Conservation (phyloP, 2,113 vertebrate species). For the Pedetes capensis region DNA sequence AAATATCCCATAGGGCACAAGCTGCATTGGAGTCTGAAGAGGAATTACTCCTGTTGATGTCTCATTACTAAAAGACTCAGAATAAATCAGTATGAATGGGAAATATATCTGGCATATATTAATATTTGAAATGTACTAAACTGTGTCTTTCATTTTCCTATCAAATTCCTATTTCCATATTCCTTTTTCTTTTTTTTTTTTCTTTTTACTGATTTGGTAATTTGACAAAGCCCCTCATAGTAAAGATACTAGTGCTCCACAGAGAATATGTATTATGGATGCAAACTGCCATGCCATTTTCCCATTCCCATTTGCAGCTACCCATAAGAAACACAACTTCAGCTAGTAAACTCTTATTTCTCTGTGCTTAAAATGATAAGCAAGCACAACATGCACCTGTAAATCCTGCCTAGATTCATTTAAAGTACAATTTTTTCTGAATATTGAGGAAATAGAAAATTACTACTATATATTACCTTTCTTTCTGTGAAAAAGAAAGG, state of each 20-base stretch:
- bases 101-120: not conserved
- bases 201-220: slow-evolving; percentile 55
- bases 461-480: not conserved
- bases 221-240: not conserved
- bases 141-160: slow-evolving; percentile 30
- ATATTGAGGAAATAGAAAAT: not conserved
- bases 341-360: slow-evolving; percentile 38
- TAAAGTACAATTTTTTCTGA: not conserved
- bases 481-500: not conserved
- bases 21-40: not conserved
- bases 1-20: not conserved
- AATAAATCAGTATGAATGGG: not conserved
- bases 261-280: slow-evolving; percentile 29
- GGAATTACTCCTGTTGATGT: not conserved
- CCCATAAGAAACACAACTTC: not conserved
- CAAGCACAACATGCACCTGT: fast-evolving
- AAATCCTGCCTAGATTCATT: not conserved
- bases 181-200: not conserved
- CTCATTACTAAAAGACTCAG: not conserved
- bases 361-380: slow-evolving; percentile 1
- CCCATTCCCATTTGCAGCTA: slow-evolving; percentile 65
- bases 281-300: slow-evolving; percentile 38
- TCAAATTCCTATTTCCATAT: too few species aligned
- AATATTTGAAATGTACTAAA: not conserved
- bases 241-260: not conserved